Conservation (phyloP, 2,113 vertebrate species). For the Semicossyphus pulcher region DNA sequence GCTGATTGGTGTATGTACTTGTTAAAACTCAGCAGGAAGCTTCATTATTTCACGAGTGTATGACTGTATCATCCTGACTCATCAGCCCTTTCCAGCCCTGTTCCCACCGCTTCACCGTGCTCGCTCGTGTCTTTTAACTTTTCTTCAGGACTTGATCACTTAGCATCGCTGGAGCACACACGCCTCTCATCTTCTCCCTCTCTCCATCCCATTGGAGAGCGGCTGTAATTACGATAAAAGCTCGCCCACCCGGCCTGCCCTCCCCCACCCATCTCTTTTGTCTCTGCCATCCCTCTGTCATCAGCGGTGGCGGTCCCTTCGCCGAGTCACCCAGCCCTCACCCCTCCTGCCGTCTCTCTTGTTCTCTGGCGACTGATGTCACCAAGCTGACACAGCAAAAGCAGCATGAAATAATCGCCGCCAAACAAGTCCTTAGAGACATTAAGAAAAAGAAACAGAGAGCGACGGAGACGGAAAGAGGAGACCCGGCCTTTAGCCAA, state of each 20-base stretch:
- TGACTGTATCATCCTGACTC: neutral
- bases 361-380: slow-evolving; percentile 77
- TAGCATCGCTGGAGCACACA: slow-evolving; percentile 8
- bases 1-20: too few species aligned
- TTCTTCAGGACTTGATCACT: slow-evolving; percentile 49
- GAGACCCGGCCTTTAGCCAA: slow-evolving; percentile 51
- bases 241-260: slow-evolving; percentile 64
- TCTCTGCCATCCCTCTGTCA: slow-evolving; percentile 22
- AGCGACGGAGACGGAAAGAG: slow-evolving; percentile 41
- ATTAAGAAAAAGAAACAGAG: slow-evolving; percentile 48
- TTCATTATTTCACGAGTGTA: neutral
- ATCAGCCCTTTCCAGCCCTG: neutral
- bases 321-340: slow-evolving; percentile 33
- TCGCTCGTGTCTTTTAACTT: slow-evolving; percentile 31
- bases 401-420: slow-evolving; percentile 21
- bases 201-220: slow-evolving; percentile 35
- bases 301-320: slow-evolving; percentile 6
- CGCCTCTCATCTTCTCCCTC: slow-evolving; percentile 35
- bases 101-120: neutral
- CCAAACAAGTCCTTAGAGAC: slow-evolving; percentile 57
- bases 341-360: slow-evolving; percentile 27
- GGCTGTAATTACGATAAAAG: slow-evolving; percentile 79
- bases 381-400: slow-evolving; percentile 83
- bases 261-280: slow-evolving; percentile 35
- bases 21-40: too few species aligned